Conservation (phyloP, 1,140 invertebrate genomes). For the Cyclargus thomasi region DNA sequence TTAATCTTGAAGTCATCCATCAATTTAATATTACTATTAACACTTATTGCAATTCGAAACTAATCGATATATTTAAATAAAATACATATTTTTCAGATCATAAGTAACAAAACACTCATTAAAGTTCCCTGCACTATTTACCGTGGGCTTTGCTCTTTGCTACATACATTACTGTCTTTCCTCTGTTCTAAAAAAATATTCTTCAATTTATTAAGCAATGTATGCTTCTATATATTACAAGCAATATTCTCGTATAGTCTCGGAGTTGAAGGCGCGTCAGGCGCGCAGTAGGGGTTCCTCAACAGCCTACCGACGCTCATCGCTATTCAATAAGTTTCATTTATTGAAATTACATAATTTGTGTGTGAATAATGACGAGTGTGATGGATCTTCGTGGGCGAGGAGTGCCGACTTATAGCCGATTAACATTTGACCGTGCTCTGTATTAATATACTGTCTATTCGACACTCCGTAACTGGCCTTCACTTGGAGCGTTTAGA, state of each 20-base stretch:
- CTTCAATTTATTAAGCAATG: background rate
- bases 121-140: background rate
- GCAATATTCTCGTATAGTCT: constrained; percentile 27
- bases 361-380: constrained; percentile 75
- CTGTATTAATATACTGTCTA: constrained; percentile 68
- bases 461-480: constrained; percentile 44
- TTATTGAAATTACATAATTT: constrained; percentile 76
- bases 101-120: constrained; percentile 59
- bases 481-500: constrained; percentile 24
- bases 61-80: constrained; percentile 63
- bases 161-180: background rate
- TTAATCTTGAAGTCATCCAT: constrained; percentile 2
- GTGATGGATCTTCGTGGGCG: constrained; percentile 74
- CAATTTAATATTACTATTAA: constrained; percentile 46
- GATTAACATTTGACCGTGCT: constrained; percentile 72
- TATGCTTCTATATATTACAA: constrained; percentile 33
- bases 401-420: constrained; percentile 69
- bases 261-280: constrained; percentile 34
- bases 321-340: constrained; percentile 74
- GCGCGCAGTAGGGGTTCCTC: constrained; percentile 52
- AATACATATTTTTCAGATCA: constrained; percentile 66
- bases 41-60: constrained; percentile 44
- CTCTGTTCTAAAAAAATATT: background rate
- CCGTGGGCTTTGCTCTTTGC: background rate
- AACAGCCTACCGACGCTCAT: constrained; percentile 69